Evolutionary conservation across 2,797 vertebrate genomes (phyloP), one percentile per base, ranked within the genome.

Genomic region (Myripristis jacobus): DNA sequence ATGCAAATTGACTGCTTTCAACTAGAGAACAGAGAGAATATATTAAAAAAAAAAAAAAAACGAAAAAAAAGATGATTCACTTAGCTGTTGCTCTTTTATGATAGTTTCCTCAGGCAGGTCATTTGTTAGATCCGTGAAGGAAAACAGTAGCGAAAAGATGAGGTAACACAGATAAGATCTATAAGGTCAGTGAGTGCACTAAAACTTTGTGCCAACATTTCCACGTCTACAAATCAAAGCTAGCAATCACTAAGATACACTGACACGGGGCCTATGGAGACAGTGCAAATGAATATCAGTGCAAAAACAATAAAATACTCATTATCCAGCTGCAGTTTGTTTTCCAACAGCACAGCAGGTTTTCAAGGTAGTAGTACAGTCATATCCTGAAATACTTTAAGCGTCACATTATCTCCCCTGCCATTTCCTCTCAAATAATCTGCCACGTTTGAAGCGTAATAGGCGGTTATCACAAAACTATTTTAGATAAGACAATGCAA

Each of bases 81-180:
- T 21, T 18, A 12, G 10, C 12, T 43, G 4, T 19, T 43, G 1
- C 0, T 8, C 3, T 43, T 61, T 22, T 15, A 1, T 1, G 29
- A 31, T 7, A 27, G 34, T 43, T 43, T 43, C 41, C 41, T 75
- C 51, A 57, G 22, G 31, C 3, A 34, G 53, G 38, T 47, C 0
- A 73, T 71, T 51, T 6, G n/a, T 56, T 64, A 34, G 38, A 76
- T 65, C 19, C 34, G 50, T 24, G 57, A 72, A 84, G 77, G 80
- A 90, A 31, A 89, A 84, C 81, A 62, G 78, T 56, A 70, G 77
- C 27, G 61, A 63, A 29, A 18, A 38, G 75, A 70, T 48, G 31
- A 69, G 55, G 88, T 67, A 86, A 82, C 29, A 70, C 2, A 52
- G 47, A 68, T 46, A 67, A 61, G n/a, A 43, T 60, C 38, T 12